Conservation (phyloP, 2,797 vertebrate genomes). For the Premnoplex brunnescens region DNA sequence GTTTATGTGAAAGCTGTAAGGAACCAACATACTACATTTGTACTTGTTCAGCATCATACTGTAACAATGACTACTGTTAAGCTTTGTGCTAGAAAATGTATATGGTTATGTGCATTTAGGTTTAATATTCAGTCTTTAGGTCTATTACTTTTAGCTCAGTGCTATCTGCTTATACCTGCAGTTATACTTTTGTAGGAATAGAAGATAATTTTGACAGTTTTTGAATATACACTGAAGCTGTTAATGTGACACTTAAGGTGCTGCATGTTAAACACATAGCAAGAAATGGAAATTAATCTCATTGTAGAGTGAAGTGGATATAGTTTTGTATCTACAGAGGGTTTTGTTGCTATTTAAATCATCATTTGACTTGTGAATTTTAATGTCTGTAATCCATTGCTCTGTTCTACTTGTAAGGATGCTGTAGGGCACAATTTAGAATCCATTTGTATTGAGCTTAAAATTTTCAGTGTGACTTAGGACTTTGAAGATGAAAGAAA, state of each 20-base stretch:
- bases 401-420: background rate
- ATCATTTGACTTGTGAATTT: background rate
- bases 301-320: background rate
- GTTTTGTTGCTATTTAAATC: background rate
- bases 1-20: background rate
- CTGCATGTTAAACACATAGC: background rate
- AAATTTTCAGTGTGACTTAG: background rate
- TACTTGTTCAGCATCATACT: background rate
- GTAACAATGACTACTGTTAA: background rate
- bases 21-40: background rate
- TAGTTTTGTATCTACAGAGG: background rate
- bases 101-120: background rate
- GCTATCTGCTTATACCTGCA: background rate
- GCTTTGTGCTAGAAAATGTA: background rate
- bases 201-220: background rate
- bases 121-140: background rate
- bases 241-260: background rate
- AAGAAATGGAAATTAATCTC: background rate
- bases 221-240: background rate
- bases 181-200: background rate
- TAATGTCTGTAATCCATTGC: background rate
- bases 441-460: background rate
- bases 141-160: background rate
- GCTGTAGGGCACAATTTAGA: background rate
- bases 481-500: background rate